phyloP scores from a whole-genome alignment of 1,140 invertebrate species.

The Drosophila ambigua region DNA sequence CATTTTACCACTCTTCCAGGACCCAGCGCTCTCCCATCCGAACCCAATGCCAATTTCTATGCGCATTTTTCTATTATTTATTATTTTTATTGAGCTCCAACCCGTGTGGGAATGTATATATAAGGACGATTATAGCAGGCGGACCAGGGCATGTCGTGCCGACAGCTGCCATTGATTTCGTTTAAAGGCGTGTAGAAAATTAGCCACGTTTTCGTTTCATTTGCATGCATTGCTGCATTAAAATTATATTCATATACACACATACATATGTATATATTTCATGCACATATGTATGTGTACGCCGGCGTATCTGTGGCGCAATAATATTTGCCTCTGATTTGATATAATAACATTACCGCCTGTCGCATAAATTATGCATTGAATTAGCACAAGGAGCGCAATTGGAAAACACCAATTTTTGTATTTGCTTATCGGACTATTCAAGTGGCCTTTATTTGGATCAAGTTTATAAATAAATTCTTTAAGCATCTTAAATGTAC shows the following conservation, averaged over 20 bases:
- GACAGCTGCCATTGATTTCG: conserved; percentile 73
- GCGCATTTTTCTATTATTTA: conserved; percentile 81
- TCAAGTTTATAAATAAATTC: neutral
- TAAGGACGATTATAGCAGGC: neutral
- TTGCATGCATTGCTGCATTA: conserved; percentile 67
- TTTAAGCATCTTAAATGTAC: neutral
- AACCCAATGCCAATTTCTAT: conserved; percentile 56
- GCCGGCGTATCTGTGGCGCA: conserved; percentile 25
- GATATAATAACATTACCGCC: conserved; percentile 49
- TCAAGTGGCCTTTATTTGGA: neutral
- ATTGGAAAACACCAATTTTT: conserved; percentile 22
- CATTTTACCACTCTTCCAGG: conserved; percentile 25
- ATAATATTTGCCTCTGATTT: conserved; percentile 49
- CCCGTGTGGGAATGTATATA: neutral
- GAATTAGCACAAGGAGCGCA: conserved; percentile 8
- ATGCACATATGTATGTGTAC: conserved; percentile 36
- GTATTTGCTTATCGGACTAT: conserved; percentile 8
- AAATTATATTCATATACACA: conserved; percentile 51
- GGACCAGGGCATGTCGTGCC: conserved; percentile 30
- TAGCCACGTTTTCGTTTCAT: conserved; percentile 63
- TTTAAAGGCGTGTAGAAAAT: conserved; percentile 53
- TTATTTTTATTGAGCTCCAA: conserved; percentile 62
- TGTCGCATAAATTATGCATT: conserved; percentile 43
- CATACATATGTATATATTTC: conserved; percentile 10
- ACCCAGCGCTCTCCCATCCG: neutral